These are phyloP conservation scores for Ochotona princeps DNA, from an alignment of 2,113 vertebrate species.

Conservation along the genomic window DNA sequence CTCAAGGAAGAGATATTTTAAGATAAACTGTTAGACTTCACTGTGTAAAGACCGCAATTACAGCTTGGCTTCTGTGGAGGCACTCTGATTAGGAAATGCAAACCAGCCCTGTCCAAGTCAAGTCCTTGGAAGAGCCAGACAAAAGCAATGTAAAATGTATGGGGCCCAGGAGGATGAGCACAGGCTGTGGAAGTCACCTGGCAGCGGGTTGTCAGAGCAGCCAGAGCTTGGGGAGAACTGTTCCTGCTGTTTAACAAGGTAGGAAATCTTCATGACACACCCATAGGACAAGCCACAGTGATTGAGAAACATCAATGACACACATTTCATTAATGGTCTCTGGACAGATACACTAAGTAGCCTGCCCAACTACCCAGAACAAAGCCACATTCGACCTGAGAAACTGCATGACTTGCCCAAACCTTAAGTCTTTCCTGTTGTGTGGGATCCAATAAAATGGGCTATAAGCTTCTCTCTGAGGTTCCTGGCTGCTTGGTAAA, in stretches of 20 bases:
- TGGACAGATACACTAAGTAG: conserved; percentile 32
- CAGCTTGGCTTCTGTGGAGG: neutral
- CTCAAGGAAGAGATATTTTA: conserved; percentile 10
- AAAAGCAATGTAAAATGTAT: neutral
- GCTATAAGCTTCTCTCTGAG: neutral
- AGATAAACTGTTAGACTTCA: neutral
- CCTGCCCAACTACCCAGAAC: conserved; percentile 1
- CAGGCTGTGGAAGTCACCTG: neutral
- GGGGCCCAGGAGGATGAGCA: neutral
- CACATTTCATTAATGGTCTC: conserved; percentile 22
- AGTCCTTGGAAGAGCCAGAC: neutral
- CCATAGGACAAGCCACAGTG: neutral
- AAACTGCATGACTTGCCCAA: neutral
- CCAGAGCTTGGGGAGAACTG: neutral
- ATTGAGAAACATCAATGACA: conserved; percentile 45
- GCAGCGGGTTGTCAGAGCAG: neutral
- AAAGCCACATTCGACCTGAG: neutral
- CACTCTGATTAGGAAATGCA: conserved; percentile 15
- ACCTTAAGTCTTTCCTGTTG: conserved; percentile 18
- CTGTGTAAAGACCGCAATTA: neutral
- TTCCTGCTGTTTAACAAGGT: neutral
- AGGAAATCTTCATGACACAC: neutral
- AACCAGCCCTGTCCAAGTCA: conserved; percentile 10
- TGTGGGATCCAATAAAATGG: neutral
- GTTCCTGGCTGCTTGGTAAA: neutral